These are phyloP conservation scores for Agrotis segetum DNA, from an alignment of 2,888 invertebrate genomes.

Conservation along the genomic window DNA sequence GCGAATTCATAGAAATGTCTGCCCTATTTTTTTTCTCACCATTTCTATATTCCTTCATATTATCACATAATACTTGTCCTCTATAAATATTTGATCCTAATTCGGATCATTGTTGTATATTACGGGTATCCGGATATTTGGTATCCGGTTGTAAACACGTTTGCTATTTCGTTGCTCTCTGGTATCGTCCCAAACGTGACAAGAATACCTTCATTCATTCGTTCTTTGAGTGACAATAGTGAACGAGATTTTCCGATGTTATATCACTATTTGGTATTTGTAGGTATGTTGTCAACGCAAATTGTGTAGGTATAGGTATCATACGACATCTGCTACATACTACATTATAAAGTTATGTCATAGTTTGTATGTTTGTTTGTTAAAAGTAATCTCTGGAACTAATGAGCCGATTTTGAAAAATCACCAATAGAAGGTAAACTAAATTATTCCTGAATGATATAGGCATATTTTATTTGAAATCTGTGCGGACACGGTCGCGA, in stretches of 20 bases:
- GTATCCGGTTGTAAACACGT: conserved; percentile 39
- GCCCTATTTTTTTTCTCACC: background rate
- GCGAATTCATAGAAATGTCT: background rate
- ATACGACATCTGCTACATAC: no score
- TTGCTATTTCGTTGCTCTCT: conserved; percentile 42
- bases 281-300: no score
- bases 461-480: no score
- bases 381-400: no score
- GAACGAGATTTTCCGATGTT: conserved; percentile 33
- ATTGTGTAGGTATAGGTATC: no score
- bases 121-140: conserved; percentile 36
- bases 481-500: no score
- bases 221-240: conserved; percentile 30
- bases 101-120: conserved; percentile 18
- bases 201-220: conserved; percentile 46
- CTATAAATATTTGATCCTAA: conserved; percentile 18
- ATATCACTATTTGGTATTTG: background rate
- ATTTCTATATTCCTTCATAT: background rate
- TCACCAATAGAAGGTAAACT: no score
- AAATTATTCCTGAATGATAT: no score
- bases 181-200: conserved; percentile 50
- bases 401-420: no score
- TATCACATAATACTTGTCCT: conserved; percentile 7
- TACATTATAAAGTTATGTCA: no score
- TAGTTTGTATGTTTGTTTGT: no score